These are phyloP conservation scores for Mareca penelope DNA, from an alignment of 2,797 vertebrate species.

Conservation along the genomic window DNA sequence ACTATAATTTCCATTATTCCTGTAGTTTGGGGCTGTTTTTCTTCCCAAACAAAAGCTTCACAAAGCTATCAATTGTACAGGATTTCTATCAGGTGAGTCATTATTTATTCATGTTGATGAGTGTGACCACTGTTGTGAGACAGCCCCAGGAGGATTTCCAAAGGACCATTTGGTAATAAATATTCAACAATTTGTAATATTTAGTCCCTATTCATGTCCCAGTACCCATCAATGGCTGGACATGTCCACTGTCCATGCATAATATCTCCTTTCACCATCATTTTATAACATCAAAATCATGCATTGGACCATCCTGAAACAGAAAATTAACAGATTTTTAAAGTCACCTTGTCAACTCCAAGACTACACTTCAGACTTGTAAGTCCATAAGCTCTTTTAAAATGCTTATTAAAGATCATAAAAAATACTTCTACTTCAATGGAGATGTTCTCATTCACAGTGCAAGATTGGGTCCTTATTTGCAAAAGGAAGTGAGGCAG, in stretches of 20 bases:
- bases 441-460: not conserved
- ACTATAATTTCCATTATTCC: not conserved
- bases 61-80: not conserved
- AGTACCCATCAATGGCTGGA: slow-evolving; percentile 7
- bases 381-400: slow-evolving; percentile 19
- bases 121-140: not conserved
- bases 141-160: not conserved
- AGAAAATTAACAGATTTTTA: slow-evolving; percentile 52
- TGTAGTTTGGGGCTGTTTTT: not conserved
- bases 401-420: slow-evolving; percentile 29
- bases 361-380: not conserved
- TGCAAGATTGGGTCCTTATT: not conserved
- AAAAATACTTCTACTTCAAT: slow-evolving; percentile 25
- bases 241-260: not conserved
- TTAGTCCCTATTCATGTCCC: slow-evolving; percentile 29
- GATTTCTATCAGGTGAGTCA: slow-evolving; percentile 21
- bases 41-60: not conserved
- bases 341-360: slow-evolving; percentile 50
- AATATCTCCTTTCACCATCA: slow-evolving; percentile 16
- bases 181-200: slow-evolving; percentile 60
- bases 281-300: slow-evolving; percentile 48
- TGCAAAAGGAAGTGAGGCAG: not conserved
- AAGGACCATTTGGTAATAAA: slow-evolving; percentile 59
- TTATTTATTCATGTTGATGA: slow-evolving; percentile 49
- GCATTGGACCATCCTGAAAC: slow-evolving; percentile 36